Percentiles rank a stretch among this genome's conserved stretches.
phyloP scores from a whole-genome alignment of 2,888 invertebrate species.

The Mylabris sibirica region DNA sequence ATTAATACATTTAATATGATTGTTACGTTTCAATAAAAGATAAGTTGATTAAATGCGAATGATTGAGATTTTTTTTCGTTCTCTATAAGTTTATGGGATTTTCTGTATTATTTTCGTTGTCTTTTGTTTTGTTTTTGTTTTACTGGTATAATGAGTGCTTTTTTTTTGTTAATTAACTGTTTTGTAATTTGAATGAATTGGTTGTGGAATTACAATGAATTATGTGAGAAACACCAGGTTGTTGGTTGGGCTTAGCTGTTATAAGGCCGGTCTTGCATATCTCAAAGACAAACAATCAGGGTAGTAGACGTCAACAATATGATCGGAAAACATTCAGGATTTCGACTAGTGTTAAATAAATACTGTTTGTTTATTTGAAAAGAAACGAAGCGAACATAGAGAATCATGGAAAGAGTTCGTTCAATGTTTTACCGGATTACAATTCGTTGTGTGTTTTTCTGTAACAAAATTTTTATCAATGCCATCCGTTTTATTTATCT shows the following conservation, averaged over 20 bases:
- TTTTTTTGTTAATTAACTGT: neutral
- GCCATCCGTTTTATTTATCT: conserved; percentile 29
- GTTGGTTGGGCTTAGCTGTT: neutral
- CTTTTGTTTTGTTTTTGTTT: neutral
- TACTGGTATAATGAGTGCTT: neutral
- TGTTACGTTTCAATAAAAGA: neutral
- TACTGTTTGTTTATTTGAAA: neutral
- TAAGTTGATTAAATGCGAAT: neutral
- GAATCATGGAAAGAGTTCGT: too few species aligned
- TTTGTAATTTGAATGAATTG: neutral
- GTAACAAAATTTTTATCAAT: neutral
- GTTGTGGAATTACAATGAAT: neutral
- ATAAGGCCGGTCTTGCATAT: neutral
- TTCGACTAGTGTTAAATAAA: neutral
- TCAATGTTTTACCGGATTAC: neutral
- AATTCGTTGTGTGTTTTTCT: neutral
- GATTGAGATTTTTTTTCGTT: neutral
- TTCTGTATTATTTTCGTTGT: too few species aligned
- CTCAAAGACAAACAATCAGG: neutral
- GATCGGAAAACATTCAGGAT: neutral
- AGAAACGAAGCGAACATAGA: neutral
- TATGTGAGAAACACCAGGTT: neutral
- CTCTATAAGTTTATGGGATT: neutral
- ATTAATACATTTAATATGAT: neutral
- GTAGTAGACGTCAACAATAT: neutral